phyloP scores from a whole-genome alignment of 2,113 vertebrate genomes.

The Gobio gobio region DNA sequence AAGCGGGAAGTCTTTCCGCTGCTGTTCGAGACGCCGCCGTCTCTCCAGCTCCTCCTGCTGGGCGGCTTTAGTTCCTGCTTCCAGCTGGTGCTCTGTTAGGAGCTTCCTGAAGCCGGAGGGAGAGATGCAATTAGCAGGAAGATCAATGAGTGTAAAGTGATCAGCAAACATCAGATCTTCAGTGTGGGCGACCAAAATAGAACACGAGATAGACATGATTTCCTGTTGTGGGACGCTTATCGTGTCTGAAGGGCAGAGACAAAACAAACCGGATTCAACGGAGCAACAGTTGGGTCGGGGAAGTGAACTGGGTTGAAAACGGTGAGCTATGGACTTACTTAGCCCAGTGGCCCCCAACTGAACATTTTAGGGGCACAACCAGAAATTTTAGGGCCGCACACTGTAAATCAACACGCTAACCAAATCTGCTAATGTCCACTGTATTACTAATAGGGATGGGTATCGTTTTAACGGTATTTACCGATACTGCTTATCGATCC shows the following conservation, averaged over 20 bases:
- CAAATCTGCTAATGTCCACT: no score
- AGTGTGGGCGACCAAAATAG: background rate
- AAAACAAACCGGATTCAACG: background rate
- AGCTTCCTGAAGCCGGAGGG: conserved; percentile 81
- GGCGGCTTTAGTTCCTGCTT: conserved; percentile 95
- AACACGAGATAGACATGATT: background rate
- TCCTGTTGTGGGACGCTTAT: background rate
- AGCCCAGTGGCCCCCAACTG: no score
- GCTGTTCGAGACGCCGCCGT: conserved; percentile 92
- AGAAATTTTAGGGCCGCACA: no score
- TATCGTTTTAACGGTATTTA: no score
- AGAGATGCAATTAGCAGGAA: background rate
- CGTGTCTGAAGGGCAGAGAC: background rate
- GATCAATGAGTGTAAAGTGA: background rate
- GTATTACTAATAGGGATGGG: no score
- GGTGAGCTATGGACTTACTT: background rate
- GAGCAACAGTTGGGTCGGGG: background rate
- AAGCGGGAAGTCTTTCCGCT: conserved; percentile 91
- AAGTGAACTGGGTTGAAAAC: background rate
- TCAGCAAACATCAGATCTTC: background rate
- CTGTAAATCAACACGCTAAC: no score
- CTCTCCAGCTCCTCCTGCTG: conserved; percentile 98
- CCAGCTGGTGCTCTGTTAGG: conserved; percentile 94
- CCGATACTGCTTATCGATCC: no score
- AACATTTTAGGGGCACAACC: no score